Base-by-base conservation (phyloP, 2,888 invertebrate species). In the Drosophila buzzatii region DNA sequence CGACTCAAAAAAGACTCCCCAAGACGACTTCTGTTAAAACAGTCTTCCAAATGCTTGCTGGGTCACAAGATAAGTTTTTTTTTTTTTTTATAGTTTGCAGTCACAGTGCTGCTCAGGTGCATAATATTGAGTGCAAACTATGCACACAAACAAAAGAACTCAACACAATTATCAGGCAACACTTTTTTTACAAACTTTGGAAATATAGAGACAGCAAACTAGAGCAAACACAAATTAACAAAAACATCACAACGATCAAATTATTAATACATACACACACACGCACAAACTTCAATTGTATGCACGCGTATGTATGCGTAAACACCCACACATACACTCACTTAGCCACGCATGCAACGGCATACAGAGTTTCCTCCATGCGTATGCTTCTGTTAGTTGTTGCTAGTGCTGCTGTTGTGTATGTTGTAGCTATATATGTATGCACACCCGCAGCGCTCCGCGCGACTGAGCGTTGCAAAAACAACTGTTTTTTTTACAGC, bases 191-290 rank as follows among this genome's bases (percentile, higher is more conserved):
- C 23, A 44, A 66, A 70, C 47, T 73, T 56, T 57, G 44, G n/a
- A 55, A 65, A 39, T 63, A 55, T 70, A 53, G 44, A 76, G 42
- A 16, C 64, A 37, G 69, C 27, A 64, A 89, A 73, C 76, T 84
- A 70, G 85, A 82, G 70, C 85, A 89, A 87, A 82, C 70, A 79
- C 73, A 85, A 79, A 83, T 81, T 70, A 70, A 75, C 74, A 70
- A 67, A 51, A 83, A 82, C 85, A 70, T 82, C 80, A 82, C 74
- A 70, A 68, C 73, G 71, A 82, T 71, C 70, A 66, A 76, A 72
- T 70, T 64, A 82, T 82, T 82, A 85, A 66, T 69, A 59, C 52
- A 68, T 39, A 70, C 59, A 59, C 62, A 56, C 33, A 51, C n/a
- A 33, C 27, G 61, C 45, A 57, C 39, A n/a, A n/a, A 45, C 1